Percentiles rank a stretch among this genome's conserved stretches.
phyloP scores from a whole-genome alignment of 2,113 vertebrate species.

The Halcyon malimbica region DNA sequence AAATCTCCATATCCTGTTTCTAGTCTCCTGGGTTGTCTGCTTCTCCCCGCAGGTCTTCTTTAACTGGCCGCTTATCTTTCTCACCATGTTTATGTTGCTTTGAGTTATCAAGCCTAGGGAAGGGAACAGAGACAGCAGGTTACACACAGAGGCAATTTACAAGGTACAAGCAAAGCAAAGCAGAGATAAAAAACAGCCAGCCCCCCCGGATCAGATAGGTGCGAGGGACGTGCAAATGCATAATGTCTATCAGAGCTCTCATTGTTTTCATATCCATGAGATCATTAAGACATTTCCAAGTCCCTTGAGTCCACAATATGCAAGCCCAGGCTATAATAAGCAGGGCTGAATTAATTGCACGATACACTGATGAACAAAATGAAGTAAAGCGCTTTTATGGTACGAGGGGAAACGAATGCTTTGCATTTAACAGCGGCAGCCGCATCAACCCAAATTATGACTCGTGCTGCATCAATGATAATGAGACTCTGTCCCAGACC shows the following conservation, averaged over 20 bases:
- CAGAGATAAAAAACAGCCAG: constrained; percentile 21
- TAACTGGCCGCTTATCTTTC: constrained; percentile 34
- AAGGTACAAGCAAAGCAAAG: background rate
- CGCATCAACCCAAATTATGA: constrained; percentile 39
- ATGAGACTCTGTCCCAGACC: background rate
- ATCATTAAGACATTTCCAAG: background rate
- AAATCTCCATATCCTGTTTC: background rate
- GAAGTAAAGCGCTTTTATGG: background rate
- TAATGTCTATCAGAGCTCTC: background rate
- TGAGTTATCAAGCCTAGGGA: background rate
- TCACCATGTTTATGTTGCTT: background rate
- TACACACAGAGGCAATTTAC: background rate
- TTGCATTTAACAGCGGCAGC: background rate
- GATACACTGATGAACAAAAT: background rate
- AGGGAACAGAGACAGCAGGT: background rate
- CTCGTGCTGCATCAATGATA: constrained; percentile 5
- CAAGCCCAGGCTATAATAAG: constrained; percentile 4
- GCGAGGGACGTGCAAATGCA: background rate
- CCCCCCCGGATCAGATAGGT: background rate
- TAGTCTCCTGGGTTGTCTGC: background rate
- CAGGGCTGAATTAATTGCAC: background rate
- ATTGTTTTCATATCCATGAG: background rate
- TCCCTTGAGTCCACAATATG: background rate
- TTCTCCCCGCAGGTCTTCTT: background rate
- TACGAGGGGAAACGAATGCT: constrained; percentile 24